A percentile compares a stretch with the other conserved stretches of the same genome.
phyloP scores from a whole-genome alignment of 2,888 invertebrate species.

The Lasioglossum morio region DNA sequence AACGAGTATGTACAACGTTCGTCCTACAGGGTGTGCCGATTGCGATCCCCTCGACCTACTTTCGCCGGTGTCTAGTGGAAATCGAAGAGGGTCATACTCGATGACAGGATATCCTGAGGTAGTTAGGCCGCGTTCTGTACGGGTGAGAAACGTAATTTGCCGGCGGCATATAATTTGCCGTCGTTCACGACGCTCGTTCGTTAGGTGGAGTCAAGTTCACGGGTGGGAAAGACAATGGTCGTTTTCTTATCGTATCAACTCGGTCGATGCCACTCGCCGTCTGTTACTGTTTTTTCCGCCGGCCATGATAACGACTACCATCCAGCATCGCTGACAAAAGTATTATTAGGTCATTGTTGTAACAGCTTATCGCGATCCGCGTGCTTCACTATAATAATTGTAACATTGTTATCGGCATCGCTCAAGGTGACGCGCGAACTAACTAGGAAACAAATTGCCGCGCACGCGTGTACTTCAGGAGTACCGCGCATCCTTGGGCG shows the following conservation, averaged over 20 bases:
- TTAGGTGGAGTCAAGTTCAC: slow-evolving; percentile 46
- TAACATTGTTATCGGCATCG: not conserved
- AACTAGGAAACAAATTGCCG: not conserved
- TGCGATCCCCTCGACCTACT: slow-evolving; percentile 60
- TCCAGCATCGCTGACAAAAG: slow-evolving; percentile 5
- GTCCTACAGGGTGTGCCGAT: slow-evolving; percentile 44
- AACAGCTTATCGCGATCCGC: not conserved
- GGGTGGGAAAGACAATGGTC: slow-evolving; percentile 42
- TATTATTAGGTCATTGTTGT: slow-evolving; percentile 6
- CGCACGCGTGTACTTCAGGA: not conserved
- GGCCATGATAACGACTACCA: slow-evolving; percentile 16
- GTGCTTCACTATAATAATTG: not conserved
- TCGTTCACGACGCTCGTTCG: not conserved
- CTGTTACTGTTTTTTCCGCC: not conserved
- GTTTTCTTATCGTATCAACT: slow-evolving; percentile 29
- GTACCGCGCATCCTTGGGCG: not conserved
- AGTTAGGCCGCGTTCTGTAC: slow-evolving; percentile 31
- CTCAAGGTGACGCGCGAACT: not conserved
- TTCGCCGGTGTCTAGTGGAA: slow-evolving; percentile 45
- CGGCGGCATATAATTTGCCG: slow-evolving; percentile 32
- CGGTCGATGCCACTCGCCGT: slow-evolving; percentile 39
- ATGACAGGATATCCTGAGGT: slow-evolving; percentile 60
- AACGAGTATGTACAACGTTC: not conserved
- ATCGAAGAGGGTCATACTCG: slow-evolving; percentile 61
- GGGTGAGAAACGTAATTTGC: slow-evolving; percentile 48